These are phyloP conservation scores for Drosophila crucigera DNA, from an alignment of 2,888 invertebrate species.

Conservation along the genomic window DNA sequence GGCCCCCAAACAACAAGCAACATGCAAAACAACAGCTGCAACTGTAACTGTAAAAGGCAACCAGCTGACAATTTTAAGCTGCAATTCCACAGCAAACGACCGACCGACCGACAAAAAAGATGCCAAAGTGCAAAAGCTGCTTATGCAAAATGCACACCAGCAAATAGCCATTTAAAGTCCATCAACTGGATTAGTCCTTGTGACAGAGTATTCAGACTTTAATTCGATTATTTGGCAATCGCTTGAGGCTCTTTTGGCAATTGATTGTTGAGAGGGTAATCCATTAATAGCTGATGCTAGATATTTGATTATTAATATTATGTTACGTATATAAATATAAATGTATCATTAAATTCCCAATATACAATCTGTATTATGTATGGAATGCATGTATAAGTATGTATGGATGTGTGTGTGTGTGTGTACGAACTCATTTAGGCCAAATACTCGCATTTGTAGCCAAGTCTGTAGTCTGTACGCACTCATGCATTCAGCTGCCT, in stretches of 20 bases:
- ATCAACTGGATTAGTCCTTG: constrained; percentile 21
- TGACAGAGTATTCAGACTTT: not conserved
- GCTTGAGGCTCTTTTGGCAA: not conserved
- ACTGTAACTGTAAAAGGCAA: constrained; percentile 17
- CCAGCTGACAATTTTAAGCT: constrained; percentile 55
- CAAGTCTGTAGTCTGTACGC: constrained; percentile 43
- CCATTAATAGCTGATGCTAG: not conserved
- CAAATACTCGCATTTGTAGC: not conserved
- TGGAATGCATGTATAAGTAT: not conserved
- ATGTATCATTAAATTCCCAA: not conserved
- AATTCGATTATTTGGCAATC: constrained; percentile 20
- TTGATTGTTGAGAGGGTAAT: not conserved
- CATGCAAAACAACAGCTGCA: constrained; percentile 4
- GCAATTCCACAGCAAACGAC: constrained; percentile 29
- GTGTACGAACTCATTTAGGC: constrained; percentile 41
- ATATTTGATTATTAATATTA: not conserved
- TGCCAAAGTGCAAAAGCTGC: constrained; percentile 36
- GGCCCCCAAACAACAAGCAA: constrained; percentile 14
- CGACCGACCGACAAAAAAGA: not conserved
- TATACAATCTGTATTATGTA: not conserved
- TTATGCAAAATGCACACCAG: constrained; percentile 38
- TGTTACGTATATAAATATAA: no score
- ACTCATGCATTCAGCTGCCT: constrained; percentile 14
- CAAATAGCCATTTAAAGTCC: constrained; percentile 15
- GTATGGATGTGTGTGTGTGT: not conserved